Base-by-base conservation (phyloP, 2,797 vertebrate genomes). In the Anomalospiza imberbis region DNA sequence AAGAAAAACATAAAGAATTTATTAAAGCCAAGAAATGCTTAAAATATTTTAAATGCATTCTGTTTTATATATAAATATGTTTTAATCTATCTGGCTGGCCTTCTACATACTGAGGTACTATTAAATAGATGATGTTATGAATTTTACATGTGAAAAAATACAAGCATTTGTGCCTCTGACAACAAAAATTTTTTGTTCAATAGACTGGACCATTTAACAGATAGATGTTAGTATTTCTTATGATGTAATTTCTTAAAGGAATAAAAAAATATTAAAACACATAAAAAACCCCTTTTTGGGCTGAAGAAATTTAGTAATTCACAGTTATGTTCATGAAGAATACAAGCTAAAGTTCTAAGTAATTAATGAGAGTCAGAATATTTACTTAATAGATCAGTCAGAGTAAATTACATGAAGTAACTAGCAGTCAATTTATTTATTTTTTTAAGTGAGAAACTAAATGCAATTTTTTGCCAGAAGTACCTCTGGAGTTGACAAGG, bases 341-440 rank as follows among this genome's bases (percentile, higher is more conserved):
- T n/a, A 53, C 15, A 7, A 86, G 13, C 13, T 68, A 81, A 88
- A 17, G 5, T 80, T 80, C 28, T 51, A 78, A 67, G 58, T 54
- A 75, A 86, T 86, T 85, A 90, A 82, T 70, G 44, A 58, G 44
- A 61, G 88, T 28, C 54, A 83, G 66, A 90, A 81, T 60, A 67
- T 87, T 88, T 87, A 77, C 40, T 32, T 87, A 63, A 86, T 89
- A 83, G 32, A 91, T 89, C 88, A 94, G 87, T 58, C 60, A 78
- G 55, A 84, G 36, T 76, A 58, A 93, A 85, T 80, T 87, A 89
- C 36, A 73, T 6, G 4, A 72, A 77, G 36, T 65, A 91, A 61
- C 38, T 89, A 84, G 88, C 17, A 58, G 44, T 51, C 14, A 86
- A 88, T 88, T 80, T 61, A 65, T 68, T 40, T 62, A 15, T 31